phyloP scores from a whole-genome alignment of 2,888 invertebrate species.

The Timema podura region DNA sequence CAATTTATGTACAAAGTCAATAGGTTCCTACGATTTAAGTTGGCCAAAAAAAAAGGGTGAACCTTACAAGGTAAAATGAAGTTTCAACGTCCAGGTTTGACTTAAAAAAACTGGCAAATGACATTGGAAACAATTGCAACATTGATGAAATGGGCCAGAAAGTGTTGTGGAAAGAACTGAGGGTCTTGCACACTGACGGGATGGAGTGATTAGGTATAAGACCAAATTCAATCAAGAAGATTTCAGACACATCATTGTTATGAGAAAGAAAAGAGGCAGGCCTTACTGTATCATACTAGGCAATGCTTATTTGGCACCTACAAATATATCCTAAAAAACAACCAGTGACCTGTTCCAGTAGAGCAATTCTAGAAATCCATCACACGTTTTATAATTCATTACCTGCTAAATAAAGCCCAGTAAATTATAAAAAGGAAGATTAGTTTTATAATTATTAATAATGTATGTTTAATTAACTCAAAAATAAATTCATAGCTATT shows the following conservation, averaged over 20 bases:
- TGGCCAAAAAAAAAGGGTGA: slow-evolving; percentile 13
- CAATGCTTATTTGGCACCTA: background rate
- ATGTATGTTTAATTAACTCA: background rate
- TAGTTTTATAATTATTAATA: background rate
- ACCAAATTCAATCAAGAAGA: no score
- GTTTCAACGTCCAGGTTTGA: slow-evolving; percentile 11
- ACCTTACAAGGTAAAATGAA: slow-evolving; percentile 18
- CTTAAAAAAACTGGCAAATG: slow-evolving; percentile 8
- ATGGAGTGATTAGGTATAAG: no score
- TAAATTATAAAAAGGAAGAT: background rate
- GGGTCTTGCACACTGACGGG: background rate
- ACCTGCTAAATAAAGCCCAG: background rate
- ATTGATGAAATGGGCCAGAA: background rate
- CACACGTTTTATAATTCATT: slow-evolving; percentile 7
- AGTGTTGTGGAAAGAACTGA: slow-evolving; percentile 3
- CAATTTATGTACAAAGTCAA: slow-evolving; percentile 20
- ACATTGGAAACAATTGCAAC: slow-evolving; percentile 3
- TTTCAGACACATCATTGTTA: background rate
- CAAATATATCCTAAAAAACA: background rate
- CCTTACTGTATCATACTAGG: background rate
- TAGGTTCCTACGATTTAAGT: slow-evolving; percentile 17
- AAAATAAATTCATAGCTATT: background rate
- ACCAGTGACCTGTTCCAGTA: slow-evolving; percentile 1
- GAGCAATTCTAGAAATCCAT: slow-evolving; percentile 8
- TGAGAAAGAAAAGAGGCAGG: background rate